Conservation (phyloP, 1,140 invertebrate genomes). For the Zaprionus taronus region DNA sequence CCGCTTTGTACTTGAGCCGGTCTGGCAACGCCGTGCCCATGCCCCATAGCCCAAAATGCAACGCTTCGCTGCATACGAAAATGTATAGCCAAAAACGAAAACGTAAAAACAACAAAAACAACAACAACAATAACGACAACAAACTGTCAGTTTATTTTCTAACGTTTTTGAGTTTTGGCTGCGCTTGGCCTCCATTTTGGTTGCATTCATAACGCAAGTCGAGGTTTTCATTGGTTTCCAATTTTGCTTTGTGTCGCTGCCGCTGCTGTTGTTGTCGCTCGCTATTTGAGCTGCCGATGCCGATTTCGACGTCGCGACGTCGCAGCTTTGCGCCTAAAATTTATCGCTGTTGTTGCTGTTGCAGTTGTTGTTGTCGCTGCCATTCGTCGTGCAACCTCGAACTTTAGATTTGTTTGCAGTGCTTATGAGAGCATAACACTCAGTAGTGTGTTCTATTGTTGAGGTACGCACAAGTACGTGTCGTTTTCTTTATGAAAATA, state of each 20-base stretch:
- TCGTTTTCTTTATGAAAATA: conserved; percentile 37
- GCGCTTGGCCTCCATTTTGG: conserved; percentile 80
- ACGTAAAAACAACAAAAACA: conserved; percentile 9
- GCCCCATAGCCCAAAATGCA: conserved; percentile 68
- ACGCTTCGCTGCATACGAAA: conserved; percentile 78
- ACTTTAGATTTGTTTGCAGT: conserved; percentile 82
- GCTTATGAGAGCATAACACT: conserved; percentile 79
- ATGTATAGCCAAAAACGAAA: conserved; percentile 26
- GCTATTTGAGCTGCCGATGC: conserved; percentile 63
- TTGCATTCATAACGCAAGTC: conserved; percentile 80
- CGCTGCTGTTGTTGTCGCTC: conserved; percentile 3
- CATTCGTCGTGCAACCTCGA: conserved; percentile 75
- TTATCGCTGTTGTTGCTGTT: conserved; percentile 57
- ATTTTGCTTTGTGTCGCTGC: conserved; percentile 59
- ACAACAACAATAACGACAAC: conserved; percentile 13
- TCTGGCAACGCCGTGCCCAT: conserved; percentile 68
- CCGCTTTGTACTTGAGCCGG: conserved; percentile 34
- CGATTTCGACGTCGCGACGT: conserved; percentile 26
- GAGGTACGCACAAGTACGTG: conserved; percentile 50
- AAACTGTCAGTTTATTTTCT: conserved; percentile 48
- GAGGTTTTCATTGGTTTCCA: conserved; percentile 81
- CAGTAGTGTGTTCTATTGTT: conserved; percentile 45
- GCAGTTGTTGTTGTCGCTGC: conserved; percentile 21
- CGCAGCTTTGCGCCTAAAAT: conserved; percentile 71
- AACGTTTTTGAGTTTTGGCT: conserved; percentile 78